Evolutionary conservation across 2,113 vertebrate genomes (phyloP).

Genomic region (Vidua macroura): DNA sequence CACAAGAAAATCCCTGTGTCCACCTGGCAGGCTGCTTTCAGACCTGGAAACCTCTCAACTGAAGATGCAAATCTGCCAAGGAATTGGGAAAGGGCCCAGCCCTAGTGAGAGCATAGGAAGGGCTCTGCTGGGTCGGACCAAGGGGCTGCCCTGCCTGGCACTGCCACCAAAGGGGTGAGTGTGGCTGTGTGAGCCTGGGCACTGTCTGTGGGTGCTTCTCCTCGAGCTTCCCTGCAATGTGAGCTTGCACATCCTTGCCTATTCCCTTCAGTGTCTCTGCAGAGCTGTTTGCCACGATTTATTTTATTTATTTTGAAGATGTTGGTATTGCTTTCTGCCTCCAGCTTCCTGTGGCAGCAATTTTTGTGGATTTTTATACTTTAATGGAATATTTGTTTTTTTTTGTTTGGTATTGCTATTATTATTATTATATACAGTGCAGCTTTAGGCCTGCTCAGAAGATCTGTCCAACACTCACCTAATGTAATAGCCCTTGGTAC

Average conservation of each 20-base stretch:
- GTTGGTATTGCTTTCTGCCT: background rate
- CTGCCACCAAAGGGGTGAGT: background rate
- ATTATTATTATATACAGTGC: background rate
- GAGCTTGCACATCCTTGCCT: background rate
- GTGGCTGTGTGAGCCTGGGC: background rate
- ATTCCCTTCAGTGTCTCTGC: background rate
- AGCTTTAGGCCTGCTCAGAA: background rate
- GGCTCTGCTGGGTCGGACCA: background rate
- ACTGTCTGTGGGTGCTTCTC: background rate
- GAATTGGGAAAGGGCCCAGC: background rate
- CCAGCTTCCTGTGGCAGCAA: background rate
- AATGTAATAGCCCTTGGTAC: background rate
- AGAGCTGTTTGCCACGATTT: background rate
- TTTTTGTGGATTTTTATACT: background rate
- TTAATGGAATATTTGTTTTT: accelerated
- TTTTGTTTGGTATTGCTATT: background rate
- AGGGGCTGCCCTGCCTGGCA: background rate
- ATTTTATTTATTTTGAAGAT: background rate
- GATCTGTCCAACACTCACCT: background rate
- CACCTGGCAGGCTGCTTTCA: background rate
- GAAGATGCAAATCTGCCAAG: background rate
- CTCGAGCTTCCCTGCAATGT: accelerated
- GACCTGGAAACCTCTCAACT: background rate
- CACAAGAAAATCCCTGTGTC: background rate
- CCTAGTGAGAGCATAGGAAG: background rate